Conservation (phyloP, 2,113 vertebrate genomes). For the Syrmaticus mikado region DNA sequence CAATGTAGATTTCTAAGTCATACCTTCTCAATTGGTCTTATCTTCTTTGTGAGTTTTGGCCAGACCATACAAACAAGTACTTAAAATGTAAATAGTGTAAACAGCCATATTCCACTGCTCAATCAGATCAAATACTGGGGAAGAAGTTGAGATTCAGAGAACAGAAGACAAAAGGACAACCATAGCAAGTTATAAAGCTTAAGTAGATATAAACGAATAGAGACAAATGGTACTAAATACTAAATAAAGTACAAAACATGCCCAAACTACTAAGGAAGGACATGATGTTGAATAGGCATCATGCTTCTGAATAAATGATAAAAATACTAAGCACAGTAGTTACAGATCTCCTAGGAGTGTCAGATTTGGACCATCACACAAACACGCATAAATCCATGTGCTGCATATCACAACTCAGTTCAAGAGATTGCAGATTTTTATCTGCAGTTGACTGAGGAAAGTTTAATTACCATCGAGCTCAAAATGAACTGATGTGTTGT, state of each 20-base stretch:
- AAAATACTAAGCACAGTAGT: background rate
- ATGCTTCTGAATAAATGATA: background rate
- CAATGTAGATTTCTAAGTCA: background rate
- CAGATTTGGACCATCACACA: background rate
- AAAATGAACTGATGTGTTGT: background rate
- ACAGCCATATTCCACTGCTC: background rate
- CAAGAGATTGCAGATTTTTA: background rate
- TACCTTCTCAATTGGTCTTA: background rate
- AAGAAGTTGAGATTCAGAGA: background rate
- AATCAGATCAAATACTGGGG: background rate
- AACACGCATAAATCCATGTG: background rate
- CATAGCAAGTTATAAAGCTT: background rate
- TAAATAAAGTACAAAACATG: background rate
- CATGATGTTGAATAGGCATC: background rate
- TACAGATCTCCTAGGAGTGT: background rate
- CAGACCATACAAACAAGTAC: background rate
- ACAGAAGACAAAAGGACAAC: background rate
- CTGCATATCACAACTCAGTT: background rate
- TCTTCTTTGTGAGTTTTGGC: background rate
- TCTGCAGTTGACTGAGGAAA: background rate
- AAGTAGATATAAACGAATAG: background rate
- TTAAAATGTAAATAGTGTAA: background rate
- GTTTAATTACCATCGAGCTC: background rate
- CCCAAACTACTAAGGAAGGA: background rate
- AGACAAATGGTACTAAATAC: background rate